Conservation (phyloP, 1,140 invertebrate species). For the Drosophila cardini region DNA sequence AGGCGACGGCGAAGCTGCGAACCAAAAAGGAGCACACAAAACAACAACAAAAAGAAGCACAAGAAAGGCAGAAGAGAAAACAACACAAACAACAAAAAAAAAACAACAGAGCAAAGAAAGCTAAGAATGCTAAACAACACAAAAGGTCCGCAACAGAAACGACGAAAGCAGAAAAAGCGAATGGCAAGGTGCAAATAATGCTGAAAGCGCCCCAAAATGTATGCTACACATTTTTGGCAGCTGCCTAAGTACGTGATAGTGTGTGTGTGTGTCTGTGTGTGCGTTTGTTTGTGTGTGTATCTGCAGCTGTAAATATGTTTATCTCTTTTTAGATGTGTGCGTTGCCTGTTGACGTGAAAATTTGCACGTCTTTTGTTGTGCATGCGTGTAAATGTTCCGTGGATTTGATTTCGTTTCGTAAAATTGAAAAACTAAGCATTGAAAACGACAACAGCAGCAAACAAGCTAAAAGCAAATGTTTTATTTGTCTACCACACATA, state of each 20-base stretch:
- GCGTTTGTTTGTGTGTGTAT: slow-evolving; percentile 15
- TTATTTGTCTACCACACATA: slow-evolving; percentile 70
- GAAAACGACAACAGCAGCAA: slow-evolving; percentile 51
- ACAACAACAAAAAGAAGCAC: slow-evolving; percentile 25
- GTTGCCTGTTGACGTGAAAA: slow-evolving; percentile 78
- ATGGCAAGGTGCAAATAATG: slow-evolving; percentile 78
- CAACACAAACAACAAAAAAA: neutral
- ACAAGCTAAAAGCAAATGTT: slow-evolving; percentile 74
- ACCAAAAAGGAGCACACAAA: slow-evolving; percentile 50
- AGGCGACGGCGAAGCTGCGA: slow-evolving; percentile 36
- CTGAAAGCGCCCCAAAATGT: slow-evolving; percentile 70
- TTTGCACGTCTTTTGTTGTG: slow-evolving; percentile 81
- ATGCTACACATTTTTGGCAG: slow-evolving; percentile 71
- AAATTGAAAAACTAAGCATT: slow-evolving; percentile 76
- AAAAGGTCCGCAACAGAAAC: slow-evolving; percentile 44
- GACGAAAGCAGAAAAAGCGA: slow-evolving; percentile 27
- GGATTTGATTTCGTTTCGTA: slow-evolving; percentile 62
- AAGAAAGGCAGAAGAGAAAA: slow-evolving; percentile 6
- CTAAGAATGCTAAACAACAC: slow-evolving; percentile 56
- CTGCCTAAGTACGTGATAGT: slow-evolving; percentile 63
- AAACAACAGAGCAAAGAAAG: slow-evolving; percentile 32
- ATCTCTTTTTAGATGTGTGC: slow-evolving; percentile 47
- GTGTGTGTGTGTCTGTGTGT: slow-evolving; percentile 35
- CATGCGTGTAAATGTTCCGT: slow-evolving; percentile 77
- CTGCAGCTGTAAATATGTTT: slow-evolving; percentile 4